A percentile compares a stretch with the other conserved stretches of the same genome.
Conservation (phyloP, 2,888 invertebrate species). For the Eumacrocentrus americanus region DNA sequence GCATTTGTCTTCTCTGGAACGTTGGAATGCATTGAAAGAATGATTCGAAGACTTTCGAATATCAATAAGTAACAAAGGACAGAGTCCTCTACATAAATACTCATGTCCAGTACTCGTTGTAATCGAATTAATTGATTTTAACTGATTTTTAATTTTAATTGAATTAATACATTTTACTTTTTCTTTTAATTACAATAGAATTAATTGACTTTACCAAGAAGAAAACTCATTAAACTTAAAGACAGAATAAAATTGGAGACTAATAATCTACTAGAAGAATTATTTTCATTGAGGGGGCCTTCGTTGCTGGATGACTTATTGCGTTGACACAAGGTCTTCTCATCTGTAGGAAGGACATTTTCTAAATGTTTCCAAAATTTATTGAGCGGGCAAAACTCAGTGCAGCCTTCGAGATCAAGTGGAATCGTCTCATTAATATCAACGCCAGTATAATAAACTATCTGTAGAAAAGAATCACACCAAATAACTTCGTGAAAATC, state of each 20-base stretch:
- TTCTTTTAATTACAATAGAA: no score
- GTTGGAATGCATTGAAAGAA: neutral
- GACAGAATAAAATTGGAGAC: neutral
- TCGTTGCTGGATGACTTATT: neutral
- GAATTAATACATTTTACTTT: no score
- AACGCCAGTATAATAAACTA: conserved; percentile 40
- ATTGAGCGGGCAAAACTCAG: conserved; percentile 41
- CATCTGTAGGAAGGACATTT: conserved; percentile 39
- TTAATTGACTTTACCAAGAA: no score
- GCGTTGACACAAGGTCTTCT: conserved; percentile 37
- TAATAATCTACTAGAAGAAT: neutral
- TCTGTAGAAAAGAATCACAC: conserved; percentile 28
- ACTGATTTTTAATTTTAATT: no score
- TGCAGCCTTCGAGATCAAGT: conserved; percentile 40
- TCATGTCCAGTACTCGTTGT: no score
- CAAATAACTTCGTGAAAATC: neutral
- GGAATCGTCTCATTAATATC: conserved; percentile 30
- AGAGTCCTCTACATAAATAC: no score
- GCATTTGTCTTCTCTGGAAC: neutral
- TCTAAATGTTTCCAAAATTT: conserved; percentile 38
- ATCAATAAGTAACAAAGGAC: no score
- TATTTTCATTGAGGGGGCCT: neutral
- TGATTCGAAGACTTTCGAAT: neutral
- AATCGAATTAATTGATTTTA: no score
- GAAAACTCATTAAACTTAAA: no score